Base-by-base conservation (phyloP, 2,888 invertebrate genomes). In the Thereva unica region DNA sequence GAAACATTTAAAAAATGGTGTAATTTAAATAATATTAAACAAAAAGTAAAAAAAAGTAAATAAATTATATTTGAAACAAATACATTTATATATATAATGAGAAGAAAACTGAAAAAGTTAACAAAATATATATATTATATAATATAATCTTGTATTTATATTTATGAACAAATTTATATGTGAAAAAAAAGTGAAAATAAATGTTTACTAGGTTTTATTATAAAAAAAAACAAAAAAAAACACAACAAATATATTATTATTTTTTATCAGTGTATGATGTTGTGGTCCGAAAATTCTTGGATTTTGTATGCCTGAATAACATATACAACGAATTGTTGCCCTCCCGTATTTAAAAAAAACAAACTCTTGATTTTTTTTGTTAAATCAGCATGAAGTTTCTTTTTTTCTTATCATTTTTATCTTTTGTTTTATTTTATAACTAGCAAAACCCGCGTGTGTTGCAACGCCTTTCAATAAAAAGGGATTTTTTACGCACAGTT, bases 81-180 rank as follows among this genome's bases (percentile, higher is more conserved):
- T 47, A 42, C 56, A 57, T 52, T 54, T 41, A 66, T 67, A 47
- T 63, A 67, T 68, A 66, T 64, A 70, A 64, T 57, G 68, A 69
- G 68, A 71, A 68, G 71, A 71, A 72, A 72, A 72, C 69, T 68
- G 70, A 67, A 71, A 72, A 72, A 73, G 73, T 73, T 73, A 73
- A 73, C 73, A 72, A 70, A 72, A 71, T 71, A 70, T 69, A 71
- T 66, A 72, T 72, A 59, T 69, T 69, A 71, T 70, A 73, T 69
- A 70, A 70, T 71, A 71, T 72, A 71, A 72, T 71, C 72, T 71
- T 71, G 69, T 71, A 73, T 71, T 72, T 72, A 71, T 73, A 72
- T 71, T 73, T 73, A 72, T 71, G 72, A 72, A 73, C 68, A 72
- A 72, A 71, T 71, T 73, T 73, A 72, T 73, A 73, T 71, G 66